Percentiles rank a stretch among this genome's conserved stretches.
Evolutionary conservation across 2,888 invertebrate genomes (phyloP).

Genomic region (Teleiodes luculella): DNA sequence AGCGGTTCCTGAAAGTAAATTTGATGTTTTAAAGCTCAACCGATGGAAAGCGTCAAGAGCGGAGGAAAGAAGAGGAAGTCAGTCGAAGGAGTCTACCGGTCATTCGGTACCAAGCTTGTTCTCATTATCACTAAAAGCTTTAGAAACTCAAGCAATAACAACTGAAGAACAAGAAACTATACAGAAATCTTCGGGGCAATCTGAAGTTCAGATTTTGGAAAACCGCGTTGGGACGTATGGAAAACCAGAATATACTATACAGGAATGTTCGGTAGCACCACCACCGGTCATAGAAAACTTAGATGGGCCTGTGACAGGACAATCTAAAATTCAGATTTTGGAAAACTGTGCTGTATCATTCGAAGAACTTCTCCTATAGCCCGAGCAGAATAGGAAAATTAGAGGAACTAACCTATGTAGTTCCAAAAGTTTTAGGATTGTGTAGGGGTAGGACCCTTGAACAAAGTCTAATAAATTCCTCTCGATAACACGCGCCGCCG

Average conservation of each 20-base stretch:
- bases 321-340: background rate
- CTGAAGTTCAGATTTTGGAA: background rate
- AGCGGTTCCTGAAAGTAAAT: conserved; percentile 18
- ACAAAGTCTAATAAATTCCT: too few relatives aligned
- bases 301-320: background rate
- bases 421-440: too few relatives aligned
- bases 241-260: background rate
- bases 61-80: background rate
- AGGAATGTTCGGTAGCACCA: background rate
- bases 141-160: background rate
- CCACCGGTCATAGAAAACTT: background rate
- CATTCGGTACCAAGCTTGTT: background rate
- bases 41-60: background rate
- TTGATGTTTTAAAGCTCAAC: conserved; percentile 7
- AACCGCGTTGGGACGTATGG: background rate
- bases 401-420: too few relatives aligned
- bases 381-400: too few relatives aligned
- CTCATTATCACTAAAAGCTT: background rate
- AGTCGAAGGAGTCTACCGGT: too few relatives aligned
- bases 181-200: too few relatives aligned
- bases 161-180: too few relatives aligned
- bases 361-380: background rate
- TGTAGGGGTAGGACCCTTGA: too few relatives aligned
- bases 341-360: background rate
- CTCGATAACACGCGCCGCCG: too few relatives aligned